phyloP scores from a whole-genome alignment of 2,888 invertebrate genomes.

The Corbicula japonica region DNA sequence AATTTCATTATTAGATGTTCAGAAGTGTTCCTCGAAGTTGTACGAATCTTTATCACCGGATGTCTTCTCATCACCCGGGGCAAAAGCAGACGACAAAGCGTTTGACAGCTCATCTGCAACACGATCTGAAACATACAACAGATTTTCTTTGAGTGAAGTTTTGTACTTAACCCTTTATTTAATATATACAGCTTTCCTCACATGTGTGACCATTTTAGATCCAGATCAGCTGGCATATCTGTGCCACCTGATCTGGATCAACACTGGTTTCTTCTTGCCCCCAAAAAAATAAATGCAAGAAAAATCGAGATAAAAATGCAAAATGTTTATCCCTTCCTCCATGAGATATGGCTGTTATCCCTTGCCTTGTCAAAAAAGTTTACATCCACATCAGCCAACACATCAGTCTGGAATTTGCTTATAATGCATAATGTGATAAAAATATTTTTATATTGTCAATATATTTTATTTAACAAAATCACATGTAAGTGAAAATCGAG shows the following conservation, averaged over 20 bases:
- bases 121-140: constrained; percentile 73
- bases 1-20: too few species aligned
- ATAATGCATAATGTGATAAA: too few species aligned
- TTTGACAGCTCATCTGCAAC: constrained; percentile 78
- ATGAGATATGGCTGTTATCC: too few species aligned
- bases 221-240: background rate
- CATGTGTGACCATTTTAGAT: background rate
- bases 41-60: constrained; percentile 61
- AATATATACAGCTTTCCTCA: background rate
- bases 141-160: background rate
- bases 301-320: too few species aligned
- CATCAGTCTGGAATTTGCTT: too few species aligned
- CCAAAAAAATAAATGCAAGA: background rate
- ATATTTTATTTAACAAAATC: too few species aligned
- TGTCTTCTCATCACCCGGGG: constrained; percentile 49
- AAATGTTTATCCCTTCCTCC: too few species aligned
- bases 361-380: too few species aligned
- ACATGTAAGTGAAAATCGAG: too few species aligned
- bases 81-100: constrained; percentile 75
- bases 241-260: background rate
- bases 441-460: too few species aligned
- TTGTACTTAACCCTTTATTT: background rate
- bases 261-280: background rate
- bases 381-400: too few species aligned
- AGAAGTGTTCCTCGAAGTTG: constrained; percentile 66